phyloP scores from a whole-genome alignment of 2,113 vertebrate species.

The Ailurus styani region DNA sequence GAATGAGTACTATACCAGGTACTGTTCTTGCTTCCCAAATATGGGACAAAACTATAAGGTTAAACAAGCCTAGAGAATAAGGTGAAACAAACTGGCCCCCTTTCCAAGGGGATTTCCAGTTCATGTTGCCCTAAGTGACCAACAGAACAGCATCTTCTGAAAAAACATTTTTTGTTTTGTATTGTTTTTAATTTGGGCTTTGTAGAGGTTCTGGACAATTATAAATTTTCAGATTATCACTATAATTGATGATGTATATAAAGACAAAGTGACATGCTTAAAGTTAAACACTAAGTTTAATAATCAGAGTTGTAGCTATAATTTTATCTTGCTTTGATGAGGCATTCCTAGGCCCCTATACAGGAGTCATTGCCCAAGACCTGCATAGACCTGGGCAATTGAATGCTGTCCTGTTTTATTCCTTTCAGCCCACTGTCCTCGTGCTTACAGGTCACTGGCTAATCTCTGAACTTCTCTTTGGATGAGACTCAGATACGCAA shows the following conservation, averaged over 20 bases:
- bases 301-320: background rate
- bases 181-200: background rate
- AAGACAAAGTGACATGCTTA: background rate
- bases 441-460: background rate
- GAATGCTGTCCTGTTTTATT: background rate
- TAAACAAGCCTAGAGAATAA: background rate
- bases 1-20: background rate
- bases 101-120: slow-evolving; percentile 31
- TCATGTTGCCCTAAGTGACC: background rate
- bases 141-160: background rate
- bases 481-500: background rate
- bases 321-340: background rate
- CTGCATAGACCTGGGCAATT: background rate
- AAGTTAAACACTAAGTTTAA: background rate
- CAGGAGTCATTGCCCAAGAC: background rate
- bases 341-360: no score
- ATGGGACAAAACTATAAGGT: background rate
- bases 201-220: background rate
- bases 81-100: background rate
- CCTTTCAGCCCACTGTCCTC: background rate
- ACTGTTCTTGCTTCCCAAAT: background rate
- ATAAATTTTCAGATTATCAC: background rate
- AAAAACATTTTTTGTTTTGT: background rate
- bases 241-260: background rate
- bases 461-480: background rate